A percentile compares a stretch with the other conserved stretches of the same genome.
Conservation (phyloP, 2,888 invertebrate genomes). For the Melinaea marsaeus region DNA sequence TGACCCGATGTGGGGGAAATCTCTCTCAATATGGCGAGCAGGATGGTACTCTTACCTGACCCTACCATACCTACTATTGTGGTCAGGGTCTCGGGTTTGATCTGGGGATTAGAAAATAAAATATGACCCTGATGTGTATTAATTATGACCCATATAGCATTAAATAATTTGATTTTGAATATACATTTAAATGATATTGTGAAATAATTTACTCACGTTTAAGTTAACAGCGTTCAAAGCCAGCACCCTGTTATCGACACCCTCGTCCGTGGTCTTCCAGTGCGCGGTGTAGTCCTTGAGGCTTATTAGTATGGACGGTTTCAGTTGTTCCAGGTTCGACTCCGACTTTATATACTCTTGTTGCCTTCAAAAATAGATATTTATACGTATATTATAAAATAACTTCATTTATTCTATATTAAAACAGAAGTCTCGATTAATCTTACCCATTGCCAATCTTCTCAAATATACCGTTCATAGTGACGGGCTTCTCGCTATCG, state of each 20-base stretch:
- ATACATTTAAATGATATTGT: not conserved
- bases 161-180: not conserved
- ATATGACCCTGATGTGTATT: not conserved
- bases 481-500: constrained; percentile 45
- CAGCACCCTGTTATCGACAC: constrained; percentile 45
- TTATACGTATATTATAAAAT: not conserved
- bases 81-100: constrained; percentile 70
- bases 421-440: not conserved
- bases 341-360: constrained; percentile 68
- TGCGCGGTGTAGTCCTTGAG: constrained; percentile 67
- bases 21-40: constrained; percentile 86
- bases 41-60: constrained; percentile 84
- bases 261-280: constrained; percentile 61
- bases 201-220: constrained; percentile 46
- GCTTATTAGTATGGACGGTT: constrained; percentile 48
- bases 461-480: constrained; percentile 58
- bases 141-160: not conserved
- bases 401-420: not conserved
- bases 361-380: constrained; percentile 44
- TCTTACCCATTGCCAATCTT: constrained; percentile 71
- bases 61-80: constrained; percentile 87
- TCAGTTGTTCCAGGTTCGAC: constrained; percentile 52
- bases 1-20: constrained; percentile 79
- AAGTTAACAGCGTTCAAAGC: constrained; percentile 71
- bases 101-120: constrained; percentile 36